Evolutionary conservation across 2,113 vertebrate genomes (phyloP).

Genomic region (Seriola dumerili): DNA sequence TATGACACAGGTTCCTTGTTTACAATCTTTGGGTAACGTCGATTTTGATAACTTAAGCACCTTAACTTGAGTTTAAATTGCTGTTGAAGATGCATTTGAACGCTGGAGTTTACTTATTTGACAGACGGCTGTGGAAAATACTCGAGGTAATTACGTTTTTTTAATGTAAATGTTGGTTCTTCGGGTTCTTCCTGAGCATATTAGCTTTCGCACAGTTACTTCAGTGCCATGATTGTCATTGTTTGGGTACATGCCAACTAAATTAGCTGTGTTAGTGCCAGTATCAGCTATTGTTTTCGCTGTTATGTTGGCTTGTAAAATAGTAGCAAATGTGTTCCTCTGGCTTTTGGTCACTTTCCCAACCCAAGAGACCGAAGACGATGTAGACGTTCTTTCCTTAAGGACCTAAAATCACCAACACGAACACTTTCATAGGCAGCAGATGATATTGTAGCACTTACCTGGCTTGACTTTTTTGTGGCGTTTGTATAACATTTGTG

Average conservation of each 20-base stretch:
- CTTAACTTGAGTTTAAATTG: background rate
- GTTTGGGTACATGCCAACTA: too few species aligned
- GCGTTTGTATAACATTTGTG: background rate
- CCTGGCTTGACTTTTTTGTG: background rate
- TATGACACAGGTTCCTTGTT: background rate
- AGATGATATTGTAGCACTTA: background rate
- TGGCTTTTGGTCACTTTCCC: background rate
- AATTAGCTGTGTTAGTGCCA: background rate
- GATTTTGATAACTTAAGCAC: background rate
- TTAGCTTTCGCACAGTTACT: background rate
- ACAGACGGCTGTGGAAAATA: background rate
- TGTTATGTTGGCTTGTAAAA: background rate
- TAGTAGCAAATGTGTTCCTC: background rate
- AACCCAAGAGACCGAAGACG: background rate
- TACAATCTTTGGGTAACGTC: background rate
- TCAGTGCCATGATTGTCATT: background rate
- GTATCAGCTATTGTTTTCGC: background rate
- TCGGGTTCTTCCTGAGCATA: background rate
- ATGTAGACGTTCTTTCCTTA: too few species aligned
- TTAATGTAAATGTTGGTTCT: background rate
- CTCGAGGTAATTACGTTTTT: background rate
- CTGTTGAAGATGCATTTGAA: background rate
- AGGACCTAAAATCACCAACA: background rate
- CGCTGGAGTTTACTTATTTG: background rate
- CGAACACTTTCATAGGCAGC: background rate